Conservation (phyloP, 2,113 vertebrate species). For the Mastomys natalensis region DNA sequence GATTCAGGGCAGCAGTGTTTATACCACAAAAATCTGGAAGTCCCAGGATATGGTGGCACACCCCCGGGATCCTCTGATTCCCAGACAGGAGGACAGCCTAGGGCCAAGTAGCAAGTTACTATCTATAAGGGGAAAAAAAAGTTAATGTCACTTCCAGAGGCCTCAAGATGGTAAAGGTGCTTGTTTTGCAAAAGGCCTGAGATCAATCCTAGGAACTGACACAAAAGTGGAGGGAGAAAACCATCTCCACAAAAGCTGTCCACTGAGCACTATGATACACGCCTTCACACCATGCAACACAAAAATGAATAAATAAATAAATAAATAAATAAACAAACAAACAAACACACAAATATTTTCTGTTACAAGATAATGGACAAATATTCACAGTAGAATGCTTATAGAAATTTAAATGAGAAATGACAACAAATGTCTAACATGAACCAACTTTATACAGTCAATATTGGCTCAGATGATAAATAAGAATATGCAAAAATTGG, state of each 20-base stretch:
- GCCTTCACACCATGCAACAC: background rate
- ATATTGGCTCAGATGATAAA: background rate
- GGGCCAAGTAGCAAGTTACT: background rate
- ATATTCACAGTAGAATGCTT: background rate
- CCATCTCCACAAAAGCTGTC: background rate
- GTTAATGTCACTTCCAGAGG: background rate
- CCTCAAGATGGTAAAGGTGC: background rate
- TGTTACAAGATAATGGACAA: background rate
- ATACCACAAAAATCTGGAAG: background rate
- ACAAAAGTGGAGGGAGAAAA: background rate
- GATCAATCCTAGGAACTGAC: background rate
- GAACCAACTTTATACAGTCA: background rate
- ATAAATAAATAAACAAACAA: background rate
- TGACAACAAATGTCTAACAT: background rate
- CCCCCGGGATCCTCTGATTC: too few relatives aligned
- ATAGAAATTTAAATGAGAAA: background rate
- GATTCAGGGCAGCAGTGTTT: background rate
- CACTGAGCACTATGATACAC: background rate
- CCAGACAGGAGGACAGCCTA: background rate
- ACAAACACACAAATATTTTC: too few relatives aligned
- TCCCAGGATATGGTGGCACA: background rate
- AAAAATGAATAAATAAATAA: background rate
- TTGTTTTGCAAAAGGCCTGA: background rate
- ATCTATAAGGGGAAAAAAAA: background rate
- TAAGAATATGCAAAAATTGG: background rate